phyloP scores from a whole-genome alignment of 2,888 invertebrate species.

The Patella caerulea region DNA sequence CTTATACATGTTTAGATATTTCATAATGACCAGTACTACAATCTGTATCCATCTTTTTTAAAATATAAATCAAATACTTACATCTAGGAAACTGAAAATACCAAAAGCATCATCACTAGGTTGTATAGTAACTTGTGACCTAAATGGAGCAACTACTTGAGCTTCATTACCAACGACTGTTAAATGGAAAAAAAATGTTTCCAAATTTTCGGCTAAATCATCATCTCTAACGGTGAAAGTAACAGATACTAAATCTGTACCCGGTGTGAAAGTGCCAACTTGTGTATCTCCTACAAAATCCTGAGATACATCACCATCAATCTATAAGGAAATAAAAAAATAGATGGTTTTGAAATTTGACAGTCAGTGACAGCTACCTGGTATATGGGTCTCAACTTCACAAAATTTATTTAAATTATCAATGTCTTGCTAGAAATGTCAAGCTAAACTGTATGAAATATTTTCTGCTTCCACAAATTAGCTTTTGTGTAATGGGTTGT shows the following conservation, averaged over 20 bases:
- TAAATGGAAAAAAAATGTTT: conserved; percentile 54
- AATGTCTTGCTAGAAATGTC: too few relatives aligned
- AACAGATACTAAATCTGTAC: conserved; percentile 41
- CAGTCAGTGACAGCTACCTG: too few relatives aligned
- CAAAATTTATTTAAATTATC: background rate
- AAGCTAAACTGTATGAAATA: too few relatives aligned
- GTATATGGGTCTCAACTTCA: background rate
- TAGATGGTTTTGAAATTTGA: background rate
- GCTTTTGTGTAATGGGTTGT: too few relatives aligned
- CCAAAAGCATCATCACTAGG: conserved; percentile 70
- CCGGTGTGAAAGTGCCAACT: conserved; percentile 56
- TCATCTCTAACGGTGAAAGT: conserved; percentile 65
- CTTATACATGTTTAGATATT: too few relatives aligned
- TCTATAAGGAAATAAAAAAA: conserved; percentile 35
- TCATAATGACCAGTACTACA: too few relatives aligned
- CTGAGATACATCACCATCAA: conserved; percentile 44
- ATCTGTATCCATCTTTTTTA: too few relatives aligned
- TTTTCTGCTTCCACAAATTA: too few relatives aligned
- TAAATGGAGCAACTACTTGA: conserved; percentile 44
- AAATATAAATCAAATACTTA: conserved; percentile 38
- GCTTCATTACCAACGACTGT: conserved; percentile 43
- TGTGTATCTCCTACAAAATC: conserved; percentile 67
- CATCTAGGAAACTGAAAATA: conserved; percentile 60
- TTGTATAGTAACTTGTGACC: conserved; percentile 54
- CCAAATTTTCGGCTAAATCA: conserved; percentile 60